phyloP scores from a whole-genome alignment of 2,797 vertebrate genomes.

The Propithecus deckenii region DNA sequence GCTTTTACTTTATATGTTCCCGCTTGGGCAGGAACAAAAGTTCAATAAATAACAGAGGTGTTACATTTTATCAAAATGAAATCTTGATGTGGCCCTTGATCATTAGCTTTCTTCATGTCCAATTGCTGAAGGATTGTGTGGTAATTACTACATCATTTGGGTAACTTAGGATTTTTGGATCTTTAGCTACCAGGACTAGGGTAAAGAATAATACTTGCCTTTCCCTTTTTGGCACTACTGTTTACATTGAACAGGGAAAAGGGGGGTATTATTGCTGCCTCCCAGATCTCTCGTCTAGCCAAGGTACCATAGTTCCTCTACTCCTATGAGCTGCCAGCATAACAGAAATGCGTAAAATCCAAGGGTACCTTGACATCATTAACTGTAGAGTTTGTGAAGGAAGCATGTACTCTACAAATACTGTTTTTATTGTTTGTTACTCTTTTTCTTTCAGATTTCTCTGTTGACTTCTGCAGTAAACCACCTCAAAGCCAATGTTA shows the following conservation, averaged over 20 bases:
- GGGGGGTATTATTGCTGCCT: slow-evolving; percentile 28
- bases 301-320: background rate
- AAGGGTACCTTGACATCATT: background rate
- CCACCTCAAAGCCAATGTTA: slow-evolving; percentile 94
- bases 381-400: slow-evolving; percentile 3
- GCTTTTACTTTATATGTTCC: slow-evolving; percentile 68
- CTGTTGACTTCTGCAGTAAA: slow-evolving; percentile 92
- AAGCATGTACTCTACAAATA: background rate
- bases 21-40: slow-evolving; percentile 63
- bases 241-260: slow-evolving; percentile 44
- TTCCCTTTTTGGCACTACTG: slow-evolving; percentile 50
- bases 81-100: slow-evolving; percentile 51
- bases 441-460: slow-evolving; percentile 88
- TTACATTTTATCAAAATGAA: slow-evolving; percentile 69
- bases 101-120: slow-evolving; percentile 59
- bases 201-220: slow-evolving; percentile 51
- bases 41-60: slow-evolving; percentile 70
- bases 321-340: background rate
- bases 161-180: slow-evolving; percentile 49
- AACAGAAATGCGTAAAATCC: background rate
- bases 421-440: slow-evolving; percentile 46
- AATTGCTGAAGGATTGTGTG: slow-evolving; percentile 49
- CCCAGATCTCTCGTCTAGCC: background rate
- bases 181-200: slow-evolving; percentile 14
- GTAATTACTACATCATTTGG: slow-evolving; percentile 45